Evolutionary conservation across 2,888 invertebrate genomes (phyloP), one percentile per base, ranked within the genome.

Genomic region (Cistogaster globosa): DNA sequence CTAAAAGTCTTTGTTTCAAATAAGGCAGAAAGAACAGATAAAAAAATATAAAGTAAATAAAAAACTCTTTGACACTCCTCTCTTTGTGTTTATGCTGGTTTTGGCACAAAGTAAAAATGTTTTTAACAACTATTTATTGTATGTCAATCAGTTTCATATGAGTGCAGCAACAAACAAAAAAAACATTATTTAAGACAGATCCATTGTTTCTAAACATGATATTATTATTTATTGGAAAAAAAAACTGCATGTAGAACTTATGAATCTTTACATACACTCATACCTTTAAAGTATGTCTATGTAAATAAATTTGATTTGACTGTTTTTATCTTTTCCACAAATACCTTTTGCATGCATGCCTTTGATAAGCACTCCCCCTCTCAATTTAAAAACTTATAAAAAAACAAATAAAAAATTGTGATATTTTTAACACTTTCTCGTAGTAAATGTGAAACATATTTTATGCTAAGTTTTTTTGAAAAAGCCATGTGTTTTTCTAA

Each of bases 91-190:
- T 72, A 9, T 62, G 14, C 14, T 42, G 42, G 48, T 74, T 80
- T 58, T 82, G 71, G 51, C 69, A 76, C 32, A 63, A 53, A 42
- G 20, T 63, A 62, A 45, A 51, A 65, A 68, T 53, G 14, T 38
- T 57, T 45, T 38, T 48, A 26, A 45, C 58, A 53, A 32, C 32
- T 53, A 71, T 57, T 82, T 75, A 81, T 81, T 75, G 76, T 71
- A 65, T 67, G 85, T 82, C 85, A 85, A 85, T 85, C 85, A 79
- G 53, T 75, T 74, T 85, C 82, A 79, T 65, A 65, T 48, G 14
- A 51, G 62, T 74, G 51, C 53, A 62, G 38, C 68, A 11, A 36
- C 57, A 45, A 60, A 26, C 14, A 57, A 45, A 32, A 45, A 32
- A 26, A 2, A 76, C 67, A 76, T 82, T 67, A 60, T 75, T 60